Evolutionary conservation across 2,113 vertebrate species (phyloP), one percentile per base, ranked within the genome.

Genomic region (Tauraco erythrolophus): DNA sequence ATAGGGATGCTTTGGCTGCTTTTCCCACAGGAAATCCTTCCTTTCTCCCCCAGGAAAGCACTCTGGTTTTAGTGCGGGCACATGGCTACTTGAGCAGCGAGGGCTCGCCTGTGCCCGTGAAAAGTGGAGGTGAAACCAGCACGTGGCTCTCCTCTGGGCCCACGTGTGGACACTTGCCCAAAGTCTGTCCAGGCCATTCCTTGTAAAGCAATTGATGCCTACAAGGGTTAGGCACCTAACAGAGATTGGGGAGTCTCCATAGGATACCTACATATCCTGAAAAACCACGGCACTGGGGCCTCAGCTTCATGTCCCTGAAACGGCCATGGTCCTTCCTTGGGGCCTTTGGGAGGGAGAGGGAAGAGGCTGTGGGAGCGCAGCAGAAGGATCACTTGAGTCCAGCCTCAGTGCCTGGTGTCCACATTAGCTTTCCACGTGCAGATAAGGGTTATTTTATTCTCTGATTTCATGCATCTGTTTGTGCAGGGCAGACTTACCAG

Each of bases 211-310:
- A 19, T 14, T 53, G 37, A 31, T 87, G 28, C 25, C 45, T 43
- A 6, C 0, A 3, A 75, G 33, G 39, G 18, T 57, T 41, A 57
- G 19, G n/a, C 51, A 57, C 15, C 14, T 35, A 57, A 31, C 0
- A 3, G 72, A 54, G 45, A 41, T 4, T 1, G 2, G 43, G 48
- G 35, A 58, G 18, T 54, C 54, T 60, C 24, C 0, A 0, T 35
- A 57, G 23, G 0, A 0, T 72, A 56, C 18, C 68, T 25, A 35
- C 8, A 4, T 31, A 53, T 45, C 45, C 50, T 48, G n/a, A 45
- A 82, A 72, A 35, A 1, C 0, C 2, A 1, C 6, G 12, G 12
- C 30, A 45, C 51, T 8, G 11, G 14, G 18, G 11, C 27, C 22
- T 62, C 31, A 39, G 23, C 58, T 41, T 84, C 53, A 30, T 0